Evolutionary conservation across 2,797 vertebrate genomes (phyloP).

Genomic region (Leptoclinus maculatus): DNA sequence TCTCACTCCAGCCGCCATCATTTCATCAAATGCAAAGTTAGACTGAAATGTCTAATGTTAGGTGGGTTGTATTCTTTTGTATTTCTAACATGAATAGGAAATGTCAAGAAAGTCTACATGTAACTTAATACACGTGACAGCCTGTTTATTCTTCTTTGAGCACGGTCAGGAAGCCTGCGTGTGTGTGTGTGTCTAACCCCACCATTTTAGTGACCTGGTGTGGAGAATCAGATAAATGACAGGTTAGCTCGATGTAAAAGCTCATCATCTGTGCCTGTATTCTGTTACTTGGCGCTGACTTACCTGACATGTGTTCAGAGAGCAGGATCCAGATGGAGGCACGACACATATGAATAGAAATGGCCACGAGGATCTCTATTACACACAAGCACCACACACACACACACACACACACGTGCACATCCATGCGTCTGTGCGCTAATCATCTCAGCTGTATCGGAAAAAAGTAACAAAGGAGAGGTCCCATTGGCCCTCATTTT

Average conservation of each 20-base stretch:
- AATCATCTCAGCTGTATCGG: conserved; percentile 34
- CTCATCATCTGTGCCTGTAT: conserved; percentile 82
- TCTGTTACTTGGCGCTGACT: conserved; percentile 77
- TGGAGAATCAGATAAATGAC: conserved; percentile 67
- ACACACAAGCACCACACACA: conserved; percentile 30
- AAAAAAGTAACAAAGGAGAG: conserved; percentile 38
- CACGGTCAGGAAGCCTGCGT: conserved; percentile 23
- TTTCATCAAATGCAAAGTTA: conserved; percentile 8
- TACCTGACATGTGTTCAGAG: conserved; percentile 76
- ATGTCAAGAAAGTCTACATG: conserved; percentile 29
- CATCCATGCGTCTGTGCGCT: conserved; percentile 20
- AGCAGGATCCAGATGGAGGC: conserved; percentile 79
- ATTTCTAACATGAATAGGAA: conserved; percentile 29
- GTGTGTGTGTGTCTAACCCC: conserved; percentile 26
- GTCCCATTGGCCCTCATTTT: conserved; percentile 36
- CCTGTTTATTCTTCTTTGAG: conserved; percentile 27
- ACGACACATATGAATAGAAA: conserved; percentile 61
- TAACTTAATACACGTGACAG: conserved; percentile 46
- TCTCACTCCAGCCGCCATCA: conserved; percentile 24
- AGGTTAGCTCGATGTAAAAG: conserved; percentile 59
- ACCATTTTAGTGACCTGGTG: conserved; percentile 28
- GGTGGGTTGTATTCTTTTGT: neutral
- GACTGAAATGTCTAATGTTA: neutral
- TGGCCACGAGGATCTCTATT: conserved; percentile 42
- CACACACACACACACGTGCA: conserved; percentile 14